Evolutionary conservation across 2,113 vertebrate genomes (phyloP).

Genomic region (Chloroceryle aenea): DNA sequence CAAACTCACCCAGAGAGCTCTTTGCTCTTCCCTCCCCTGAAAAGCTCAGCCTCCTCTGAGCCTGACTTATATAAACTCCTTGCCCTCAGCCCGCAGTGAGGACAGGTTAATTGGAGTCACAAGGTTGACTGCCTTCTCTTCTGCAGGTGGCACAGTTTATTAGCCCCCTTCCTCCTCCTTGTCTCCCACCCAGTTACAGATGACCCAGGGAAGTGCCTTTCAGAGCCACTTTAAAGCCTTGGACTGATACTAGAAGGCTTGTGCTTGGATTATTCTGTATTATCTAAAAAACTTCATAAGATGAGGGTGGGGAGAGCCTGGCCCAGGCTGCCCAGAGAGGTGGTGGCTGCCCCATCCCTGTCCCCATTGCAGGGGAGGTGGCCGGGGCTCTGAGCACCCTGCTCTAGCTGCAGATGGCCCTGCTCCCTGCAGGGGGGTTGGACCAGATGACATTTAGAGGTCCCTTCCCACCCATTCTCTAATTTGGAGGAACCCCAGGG

Average conservation of each 20-base stretch:
- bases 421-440: background rate
- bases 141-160: background rate
- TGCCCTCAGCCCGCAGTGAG: background rate
- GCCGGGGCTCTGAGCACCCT: background rate
- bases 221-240: background rate
- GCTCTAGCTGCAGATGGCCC: background rate
- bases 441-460: too few relatives aligned
- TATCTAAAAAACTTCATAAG: background rate
- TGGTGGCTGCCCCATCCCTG: background rate
- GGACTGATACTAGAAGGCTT: background rate
- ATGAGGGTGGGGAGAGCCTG: background rate
- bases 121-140: background rate
- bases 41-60: fast-evolving
- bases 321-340: background rate
- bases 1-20: background rate
- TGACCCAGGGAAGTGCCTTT: background rate
- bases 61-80: background rate
- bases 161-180: background rate
- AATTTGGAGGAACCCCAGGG: background rate
- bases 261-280: background rate
- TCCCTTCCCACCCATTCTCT: too few relatives aligned
- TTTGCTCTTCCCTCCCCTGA: background rate
- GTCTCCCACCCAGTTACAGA: background rate
- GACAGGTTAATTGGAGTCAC: background rate
- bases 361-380: background rate